These are phyloP conservation scores for Drosophila lini DNA, from an alignment of 1,140 invertebrate genomes.

Conservation along the genomic window DNA sequence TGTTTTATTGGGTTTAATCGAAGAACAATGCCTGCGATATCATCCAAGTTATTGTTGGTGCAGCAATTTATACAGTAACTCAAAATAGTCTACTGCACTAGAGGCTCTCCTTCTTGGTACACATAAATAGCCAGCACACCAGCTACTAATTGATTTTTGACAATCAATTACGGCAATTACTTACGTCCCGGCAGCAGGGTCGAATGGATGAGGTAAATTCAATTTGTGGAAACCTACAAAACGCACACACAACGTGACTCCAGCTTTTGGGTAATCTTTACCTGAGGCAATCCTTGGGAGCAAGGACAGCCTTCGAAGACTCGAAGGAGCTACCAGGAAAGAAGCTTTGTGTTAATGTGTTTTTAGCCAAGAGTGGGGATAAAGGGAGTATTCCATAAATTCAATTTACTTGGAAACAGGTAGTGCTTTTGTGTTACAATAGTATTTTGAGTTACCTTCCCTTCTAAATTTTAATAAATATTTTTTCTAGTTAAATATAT, in stretches of 20 bases:
- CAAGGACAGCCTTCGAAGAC: neutral
- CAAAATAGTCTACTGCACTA: slow-evolving; percentile 15
- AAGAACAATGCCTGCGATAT: slow-evolving; percentile 38
- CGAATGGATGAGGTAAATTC: slow-evolving; percentile 24
- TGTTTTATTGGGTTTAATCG: slow-evolving; percentile 55
- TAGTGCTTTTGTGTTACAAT: neutral
- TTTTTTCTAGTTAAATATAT: no score
- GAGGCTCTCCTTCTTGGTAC: neutral
- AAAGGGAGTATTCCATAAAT: neutral
- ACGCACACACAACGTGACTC: slow-evolving; percentile 43
- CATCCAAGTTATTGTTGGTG: slow-evolving; percentile 17
- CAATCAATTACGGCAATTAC: slow-evolving; percentile 46
- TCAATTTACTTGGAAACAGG: neutral
- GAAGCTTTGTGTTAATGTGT: neutral
- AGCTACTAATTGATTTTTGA: slow-evolving; percentile 46
- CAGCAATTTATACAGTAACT: slow-evolving; percentile 20
- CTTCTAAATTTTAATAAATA: no score
- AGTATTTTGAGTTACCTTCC: neutral
- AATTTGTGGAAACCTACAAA: slow-evolving; percentile 37
- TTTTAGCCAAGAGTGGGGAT: no score
- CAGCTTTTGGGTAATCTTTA: slow-evolving; percentile 23
- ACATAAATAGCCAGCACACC: slow-evolving; percentile 19
- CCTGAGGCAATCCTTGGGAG: slow-evolving; percentile 15
- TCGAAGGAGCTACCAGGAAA: neutral
- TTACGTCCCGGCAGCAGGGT: slow-evolving; percentile 3